These are phyloP conservation scores for Epinephelus cyanopodus DNA, from an alignment of 2,113 vertebrate species.

Conservation along the genomic window DNA sequence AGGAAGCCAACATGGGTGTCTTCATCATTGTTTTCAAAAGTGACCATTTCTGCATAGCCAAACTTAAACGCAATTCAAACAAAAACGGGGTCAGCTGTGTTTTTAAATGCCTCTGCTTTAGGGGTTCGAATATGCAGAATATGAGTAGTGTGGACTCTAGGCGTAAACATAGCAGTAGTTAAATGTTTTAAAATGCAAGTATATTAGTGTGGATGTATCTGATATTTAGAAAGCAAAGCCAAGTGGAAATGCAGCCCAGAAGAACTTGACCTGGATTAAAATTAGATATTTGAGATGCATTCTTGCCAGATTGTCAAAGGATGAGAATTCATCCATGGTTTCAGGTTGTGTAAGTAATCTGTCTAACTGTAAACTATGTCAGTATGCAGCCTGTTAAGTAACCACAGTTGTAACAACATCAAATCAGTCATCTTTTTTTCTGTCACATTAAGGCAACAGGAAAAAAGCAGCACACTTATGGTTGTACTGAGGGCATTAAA, in stretches of 20 bases:
- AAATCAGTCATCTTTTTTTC: neutral
- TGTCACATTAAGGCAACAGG: neutral
- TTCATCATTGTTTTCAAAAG: no score
- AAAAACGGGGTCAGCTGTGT: no score
- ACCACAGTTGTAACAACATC: no score
- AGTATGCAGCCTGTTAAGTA: neutral
- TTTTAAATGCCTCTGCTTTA: no score
- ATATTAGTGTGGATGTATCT: neutral
- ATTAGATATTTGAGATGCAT: neutral
- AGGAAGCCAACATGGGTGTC: no score
- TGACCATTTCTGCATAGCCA: no score
- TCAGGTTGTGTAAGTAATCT: neutral
- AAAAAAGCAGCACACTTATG: neutral
- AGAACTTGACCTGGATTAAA: neutral
- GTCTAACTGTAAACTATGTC: neutral
- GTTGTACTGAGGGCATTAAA: no score
- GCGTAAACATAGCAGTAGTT: no score
- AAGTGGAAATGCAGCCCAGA: neutral
- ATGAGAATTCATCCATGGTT: neutral
- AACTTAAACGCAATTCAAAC: no score
- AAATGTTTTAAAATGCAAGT: no score
- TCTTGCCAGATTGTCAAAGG: conserved; percentile 4
- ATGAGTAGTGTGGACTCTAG: no score
- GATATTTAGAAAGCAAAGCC: neutral
- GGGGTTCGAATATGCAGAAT: no score